phyloP scores from a whole-genome alignment of 2,888 invertebrate species.

The Ethmia dodecea region DNA sequence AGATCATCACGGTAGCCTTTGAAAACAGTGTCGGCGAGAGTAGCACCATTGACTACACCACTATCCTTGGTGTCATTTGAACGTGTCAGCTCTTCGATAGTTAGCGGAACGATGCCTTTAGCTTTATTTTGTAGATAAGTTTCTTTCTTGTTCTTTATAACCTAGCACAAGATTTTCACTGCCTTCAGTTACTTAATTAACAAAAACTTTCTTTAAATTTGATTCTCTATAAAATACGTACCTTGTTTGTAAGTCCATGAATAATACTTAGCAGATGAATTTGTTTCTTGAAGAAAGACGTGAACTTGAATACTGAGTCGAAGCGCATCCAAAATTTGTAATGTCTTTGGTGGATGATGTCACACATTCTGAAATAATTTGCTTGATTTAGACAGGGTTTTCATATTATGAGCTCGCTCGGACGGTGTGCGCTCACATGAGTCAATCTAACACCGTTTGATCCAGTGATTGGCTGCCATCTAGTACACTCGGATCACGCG shows the following conservation, averaged over 20 bases:
- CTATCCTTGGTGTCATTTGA: slow-evolving; percentile 44
- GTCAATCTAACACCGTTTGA: too few species aligned
- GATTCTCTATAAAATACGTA: too few species aligned
- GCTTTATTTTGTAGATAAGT: slow-evolving; percentile 71
- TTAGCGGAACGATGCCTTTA: slow-evolving; percentile 59
- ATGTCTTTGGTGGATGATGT: slow-evolving; percentile 87
- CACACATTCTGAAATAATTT: slow-evolving; percentile 81
- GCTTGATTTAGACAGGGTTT: too few species aligned
- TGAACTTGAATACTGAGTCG: slow-evolving; percentile 83
- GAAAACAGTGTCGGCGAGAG: slow-evolving; percentile 72
- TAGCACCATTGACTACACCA: slow-evolving; percentile 42
- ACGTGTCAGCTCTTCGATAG: slow-evolving; percentile 50
- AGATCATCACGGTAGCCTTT: slow-evolving; percentile 87
- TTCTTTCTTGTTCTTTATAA: slow-evolving; percentile 79
- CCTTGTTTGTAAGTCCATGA: slow-evolving; percentile 86
- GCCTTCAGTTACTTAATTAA: too few species aligned
- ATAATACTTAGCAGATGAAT: slow-evolving; percentile 82
- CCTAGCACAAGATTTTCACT: too few species aligned
- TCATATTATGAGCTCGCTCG: too few species aligned
- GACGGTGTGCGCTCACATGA: too few species aligned
- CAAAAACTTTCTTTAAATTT: too few species aligned
- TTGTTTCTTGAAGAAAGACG: slow-evolving; percentile 83
- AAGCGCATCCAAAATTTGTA: slow-evolving; percentile 85
- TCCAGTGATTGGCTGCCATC: too few species aligned
- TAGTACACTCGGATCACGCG: too few species aligned